Conservation (phyloP, 2,113 vertebrate genomes). For the Naja naja region DNA sequence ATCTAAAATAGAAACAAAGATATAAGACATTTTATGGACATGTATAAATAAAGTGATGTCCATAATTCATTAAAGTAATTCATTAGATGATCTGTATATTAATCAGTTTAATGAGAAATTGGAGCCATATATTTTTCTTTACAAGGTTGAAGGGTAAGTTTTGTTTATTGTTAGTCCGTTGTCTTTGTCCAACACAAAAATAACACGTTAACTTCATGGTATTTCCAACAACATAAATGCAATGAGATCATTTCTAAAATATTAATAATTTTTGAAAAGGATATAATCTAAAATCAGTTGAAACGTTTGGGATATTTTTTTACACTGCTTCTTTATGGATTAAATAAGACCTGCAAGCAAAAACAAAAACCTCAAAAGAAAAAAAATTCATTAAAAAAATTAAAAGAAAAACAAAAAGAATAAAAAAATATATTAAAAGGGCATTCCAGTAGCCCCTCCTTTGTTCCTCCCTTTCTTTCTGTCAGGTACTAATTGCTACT, state of each 20-base stretch:
- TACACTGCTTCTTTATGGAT: background rate
- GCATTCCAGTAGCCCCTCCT: background rate
- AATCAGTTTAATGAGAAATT: background rate
- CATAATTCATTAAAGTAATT: background rate
- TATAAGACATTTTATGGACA: background rate
- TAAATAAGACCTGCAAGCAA: background rate
- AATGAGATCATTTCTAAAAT: background rate
- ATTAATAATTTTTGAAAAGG: background rate
- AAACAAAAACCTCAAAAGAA: background rate
- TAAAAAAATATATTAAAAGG: background rate
- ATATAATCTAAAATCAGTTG: background rate
- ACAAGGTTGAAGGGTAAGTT: background rate
- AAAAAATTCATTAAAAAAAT: background rate
- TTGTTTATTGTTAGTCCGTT: background rate
- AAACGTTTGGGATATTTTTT: background rate
- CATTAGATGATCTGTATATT: background rate
- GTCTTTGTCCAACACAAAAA: background rate
- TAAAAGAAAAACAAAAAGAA: background rate
- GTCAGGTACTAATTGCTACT: background rate
- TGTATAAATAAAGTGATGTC: background rate
- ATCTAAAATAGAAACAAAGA: background rate
- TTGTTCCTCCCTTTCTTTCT: background rate
- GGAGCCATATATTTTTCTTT: background rate
- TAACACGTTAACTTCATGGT: background rate
- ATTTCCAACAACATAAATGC: background rate